These are phyloP conservation scores for Perca flavescens DNA, from an alignment of 2,113 vertebrate genomes.

Conservation along the genomic window DNA sequence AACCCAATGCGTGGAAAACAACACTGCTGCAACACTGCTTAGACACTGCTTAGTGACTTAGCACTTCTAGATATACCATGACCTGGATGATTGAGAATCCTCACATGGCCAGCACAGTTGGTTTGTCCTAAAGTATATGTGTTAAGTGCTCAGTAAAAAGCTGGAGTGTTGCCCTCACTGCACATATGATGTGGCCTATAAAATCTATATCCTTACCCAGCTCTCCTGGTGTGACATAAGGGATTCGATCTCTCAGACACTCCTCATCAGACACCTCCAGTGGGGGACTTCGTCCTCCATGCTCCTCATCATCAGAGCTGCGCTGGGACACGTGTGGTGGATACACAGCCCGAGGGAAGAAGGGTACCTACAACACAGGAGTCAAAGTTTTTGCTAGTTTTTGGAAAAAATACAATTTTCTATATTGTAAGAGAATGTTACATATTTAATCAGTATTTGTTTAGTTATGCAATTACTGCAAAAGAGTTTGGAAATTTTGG, in stretches of 20 bases:
- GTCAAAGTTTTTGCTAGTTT: background rate
- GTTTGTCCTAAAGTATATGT: slow-evolving; percentile 26
- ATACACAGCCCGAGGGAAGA: slow-evolving; percentile 81
- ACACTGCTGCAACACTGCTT: background rate
- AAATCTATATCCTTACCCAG: slow-evolving; percentile 81
- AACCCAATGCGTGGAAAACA: background rate
- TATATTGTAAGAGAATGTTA: background rate
- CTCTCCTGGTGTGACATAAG: slow-evolving; percentile 88
- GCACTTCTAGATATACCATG: slow-evolving; percentile 22
- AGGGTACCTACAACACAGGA: slow-evolving; percentile 71
- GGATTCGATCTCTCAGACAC: slow-evolving; percentile 87
- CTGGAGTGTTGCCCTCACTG: background rate
- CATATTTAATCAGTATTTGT: background rate
- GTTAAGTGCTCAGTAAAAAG: slow-evolving; percentile 18
- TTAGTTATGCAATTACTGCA: too few relatives aligned
- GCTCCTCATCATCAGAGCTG: slow-evolving; percentile 96
- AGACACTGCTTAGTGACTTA: slow-evolving; percentile 8
- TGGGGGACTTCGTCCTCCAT: slow-evolving; percentile 90
- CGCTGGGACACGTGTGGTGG: slow-evolving; percentile 87
- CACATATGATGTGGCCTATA: background rate
- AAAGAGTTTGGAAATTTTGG: background rate
- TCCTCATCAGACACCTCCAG: slow-evolving; percentile 98
- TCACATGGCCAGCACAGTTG: slow-evolving; percentile 11
- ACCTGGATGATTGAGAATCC: slow-evolving; percentile 37
- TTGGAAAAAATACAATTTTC: background rate